Base-by-base conservation (phyloP, 2,888 invertebrate species). In the Heliconius aoede region DNA sequence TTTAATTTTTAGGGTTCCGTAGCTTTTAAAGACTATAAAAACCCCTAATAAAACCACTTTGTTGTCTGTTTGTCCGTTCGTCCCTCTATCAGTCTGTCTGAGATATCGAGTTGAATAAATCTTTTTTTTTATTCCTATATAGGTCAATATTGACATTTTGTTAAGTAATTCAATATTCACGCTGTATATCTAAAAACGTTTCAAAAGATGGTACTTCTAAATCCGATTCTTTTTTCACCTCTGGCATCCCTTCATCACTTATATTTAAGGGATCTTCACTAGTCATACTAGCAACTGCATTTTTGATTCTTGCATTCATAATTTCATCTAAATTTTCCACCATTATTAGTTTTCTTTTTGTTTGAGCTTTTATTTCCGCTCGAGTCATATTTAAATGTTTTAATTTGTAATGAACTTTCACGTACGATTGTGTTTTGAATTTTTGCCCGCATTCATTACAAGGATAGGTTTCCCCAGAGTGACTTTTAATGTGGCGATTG, bases 341-440 rank as follows among this genome's bases (percentile, higher is more conserved):
- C 79, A 80, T 82, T 60, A 82, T 79, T 1, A 82, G 78, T 30
- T 85, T 85, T 2, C 82, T 75, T 36, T 82, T 83, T 15, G 82
- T 81, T 24, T 85, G 81, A 0, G 83, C 85, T 4, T 84, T 85
- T n/a, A 89, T 86, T 36, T 89, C 80, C 0, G 86, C 88, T 1
- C 88, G 74, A 0, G 89, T 88, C 89, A 86, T 86, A 79, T 89
- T 84, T 0, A 89, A 75, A 15, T 89, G 89, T 55, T 86, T 86
- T 4, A 88, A 78, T 55, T 89, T 86, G 79, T 85, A 83, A 78
- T 89, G 89, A 0, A 88, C 81, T 24, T 87, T 86, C 4, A 89
- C 89, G 79, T 89, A 89, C 0, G 86, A 85, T 40, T 85, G 85
- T 0, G 88, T 87, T 71, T 87, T 87, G 83, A 89, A 89, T 1